Conservation (phyloP, 2,113 vertebrate species). For the Sarotherodon lohbergeri region DNA sequence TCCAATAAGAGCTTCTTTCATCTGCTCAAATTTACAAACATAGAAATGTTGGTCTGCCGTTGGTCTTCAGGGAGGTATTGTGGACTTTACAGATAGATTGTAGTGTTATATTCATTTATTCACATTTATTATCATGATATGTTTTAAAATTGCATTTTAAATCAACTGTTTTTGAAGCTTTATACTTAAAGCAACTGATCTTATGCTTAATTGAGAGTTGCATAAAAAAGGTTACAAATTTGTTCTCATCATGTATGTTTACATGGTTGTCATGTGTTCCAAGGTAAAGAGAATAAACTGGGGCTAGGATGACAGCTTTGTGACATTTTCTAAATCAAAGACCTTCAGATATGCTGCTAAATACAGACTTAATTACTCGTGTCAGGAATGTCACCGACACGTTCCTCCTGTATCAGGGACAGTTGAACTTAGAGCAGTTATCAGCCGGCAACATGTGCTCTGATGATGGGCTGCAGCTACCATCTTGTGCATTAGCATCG, state of each 20-base stretch:
- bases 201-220: not conserved
- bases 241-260: not conserved
- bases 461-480: not conserved
- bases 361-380: not conserved
- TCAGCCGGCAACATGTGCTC: not conserved
- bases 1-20: not conserved
- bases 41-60: fast-evolving
- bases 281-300: not conserved
- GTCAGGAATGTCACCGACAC: not conserved
- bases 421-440: not conserved
- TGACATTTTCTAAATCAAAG: not conserved
- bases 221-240: not conserved
- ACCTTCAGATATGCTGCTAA: not conserved
- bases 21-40: not conserved
- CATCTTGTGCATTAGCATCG: not conserved
- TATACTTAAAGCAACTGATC: fast-evolving
- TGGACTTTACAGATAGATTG: not conserved
- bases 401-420: not conserved
- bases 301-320: not conserved
- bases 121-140: not conserved
- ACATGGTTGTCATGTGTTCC: not conserved
- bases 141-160: not conserved
- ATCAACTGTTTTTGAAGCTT: not conserved
- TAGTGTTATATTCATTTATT: not conserved
- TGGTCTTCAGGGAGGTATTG: not conserved